A percentile compares a stretch with the other conserved stretches of the same genome.
Conservation (phyloP, 1,140 invertebrate species). For the Campoletis sonorensis region DNA sequence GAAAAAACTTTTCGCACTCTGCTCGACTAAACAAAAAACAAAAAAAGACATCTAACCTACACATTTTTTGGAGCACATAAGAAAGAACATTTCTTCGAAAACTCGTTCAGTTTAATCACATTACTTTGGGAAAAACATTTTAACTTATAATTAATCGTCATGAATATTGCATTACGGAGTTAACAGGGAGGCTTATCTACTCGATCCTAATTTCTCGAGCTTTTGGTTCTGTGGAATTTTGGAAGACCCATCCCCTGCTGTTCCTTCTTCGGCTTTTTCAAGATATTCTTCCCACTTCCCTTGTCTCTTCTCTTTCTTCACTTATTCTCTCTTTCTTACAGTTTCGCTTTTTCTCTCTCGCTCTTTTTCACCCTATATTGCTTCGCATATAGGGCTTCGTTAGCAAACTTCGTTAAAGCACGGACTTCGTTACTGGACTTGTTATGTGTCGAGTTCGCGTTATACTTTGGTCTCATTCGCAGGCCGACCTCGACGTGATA, state of each 20-base stretch:
- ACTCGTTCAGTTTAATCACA: background rate
- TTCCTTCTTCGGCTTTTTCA: constrained; percentile 17
- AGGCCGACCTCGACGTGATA: background rate
- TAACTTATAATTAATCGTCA: constrained; percentile 42
- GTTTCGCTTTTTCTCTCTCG: background rate
- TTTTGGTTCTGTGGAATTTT: constrained; percentile 39
- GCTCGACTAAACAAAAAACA: background rate
- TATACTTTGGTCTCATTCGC: constrained; percentile 6
- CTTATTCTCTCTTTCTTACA: background rate
- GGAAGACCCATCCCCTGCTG: background rate
- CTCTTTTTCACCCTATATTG: background rate
- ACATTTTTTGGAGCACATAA: background rate
- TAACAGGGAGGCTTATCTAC: background rate
- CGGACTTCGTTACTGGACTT: constrained; percentile 41
- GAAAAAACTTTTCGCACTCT: background rate
- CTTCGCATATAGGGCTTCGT: constrained; percentile 22
- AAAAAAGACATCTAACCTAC: background rate
- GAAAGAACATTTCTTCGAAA: background rate
- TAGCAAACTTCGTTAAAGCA: constrained; percentile 41
- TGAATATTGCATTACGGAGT: constrained; percentile 27
- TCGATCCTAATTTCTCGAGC: constrained; percentile 38
- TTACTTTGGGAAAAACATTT: background rate
- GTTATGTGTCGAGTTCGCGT: constrained; percentile 31
- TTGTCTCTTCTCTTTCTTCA: no score
- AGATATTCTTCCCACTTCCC: background rate